These are phyloP conservation scores for Eospalax fontanierii DNA, from an alignment of 2,797 vertebrate species.

Conservation along the genomic window DNA sequence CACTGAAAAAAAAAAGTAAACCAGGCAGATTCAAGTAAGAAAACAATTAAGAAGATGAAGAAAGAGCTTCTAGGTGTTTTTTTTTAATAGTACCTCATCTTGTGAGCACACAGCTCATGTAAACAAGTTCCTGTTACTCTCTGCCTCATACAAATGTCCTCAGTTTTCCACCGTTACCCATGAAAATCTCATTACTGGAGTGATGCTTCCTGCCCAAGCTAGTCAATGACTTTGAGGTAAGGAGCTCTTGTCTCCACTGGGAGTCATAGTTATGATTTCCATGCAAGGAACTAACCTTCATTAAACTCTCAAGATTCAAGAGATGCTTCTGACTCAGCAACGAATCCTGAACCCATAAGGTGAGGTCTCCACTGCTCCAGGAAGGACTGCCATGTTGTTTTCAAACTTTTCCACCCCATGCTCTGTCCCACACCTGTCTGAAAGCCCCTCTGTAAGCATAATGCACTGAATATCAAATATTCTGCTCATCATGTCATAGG, in stretches of 20 bases:
- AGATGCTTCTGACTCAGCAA: not conserved
- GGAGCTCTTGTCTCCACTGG: too few species aligned
- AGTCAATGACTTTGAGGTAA: not conserved
- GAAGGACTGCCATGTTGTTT: accelerated
- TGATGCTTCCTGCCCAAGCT: not conserved
- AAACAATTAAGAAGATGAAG: not conserved
- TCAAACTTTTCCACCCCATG: not conserved
- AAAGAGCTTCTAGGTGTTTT: not conserved
- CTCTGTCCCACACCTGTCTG: not conserved
- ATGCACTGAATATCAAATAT: not conserved
- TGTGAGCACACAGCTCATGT: not conserved
- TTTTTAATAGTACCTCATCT: not conserved
- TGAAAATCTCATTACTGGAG: not conserved
- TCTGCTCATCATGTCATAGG: not conserved
- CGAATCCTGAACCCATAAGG: accelerated
- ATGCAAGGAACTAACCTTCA: not conserved
- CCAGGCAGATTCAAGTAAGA: not conserved
- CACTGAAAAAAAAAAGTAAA: not conserved
- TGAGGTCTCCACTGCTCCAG: not conserved
- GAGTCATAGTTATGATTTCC: not conserved
- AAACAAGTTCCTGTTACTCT: not conserved
- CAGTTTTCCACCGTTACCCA: not conserved
- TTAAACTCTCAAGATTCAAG: not conserved
- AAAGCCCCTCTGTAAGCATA: not conserved
- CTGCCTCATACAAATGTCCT: not conserved